A percentile compares a stretch with the other conserved stretches of the same genome.
phyloP scores from a whole-genome alignment of 1,140 invertebrate genomes.

The Apocrypta bakeri region DNA sequence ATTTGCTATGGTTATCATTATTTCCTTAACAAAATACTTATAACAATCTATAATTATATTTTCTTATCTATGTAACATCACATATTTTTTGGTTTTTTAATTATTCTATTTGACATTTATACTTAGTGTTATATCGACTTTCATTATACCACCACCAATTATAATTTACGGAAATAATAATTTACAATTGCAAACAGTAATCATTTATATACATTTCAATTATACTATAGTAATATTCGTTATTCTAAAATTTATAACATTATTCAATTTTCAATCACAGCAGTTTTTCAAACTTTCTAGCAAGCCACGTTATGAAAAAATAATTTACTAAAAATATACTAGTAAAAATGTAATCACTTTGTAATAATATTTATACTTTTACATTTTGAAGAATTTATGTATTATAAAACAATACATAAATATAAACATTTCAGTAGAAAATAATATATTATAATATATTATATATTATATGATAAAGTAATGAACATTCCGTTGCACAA shows the following conservation, averaged over 20 bases:
- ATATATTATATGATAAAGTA: no score
- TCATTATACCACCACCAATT: constrained; percentile 5
- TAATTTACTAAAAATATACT: background rate
- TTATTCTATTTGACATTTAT: background rate
- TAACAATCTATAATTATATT: constrained; percentile 21
- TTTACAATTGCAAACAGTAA: background rate
- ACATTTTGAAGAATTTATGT: background rate
- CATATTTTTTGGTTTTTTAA: background rate
- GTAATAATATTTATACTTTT: no score
- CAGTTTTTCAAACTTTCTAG: background rate
- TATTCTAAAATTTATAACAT: background rate
- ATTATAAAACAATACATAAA: no score
- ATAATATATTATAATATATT: no score
- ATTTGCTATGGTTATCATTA: background rate
- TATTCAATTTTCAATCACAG: background rate
- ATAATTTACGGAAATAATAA: constrained; percentile 4
- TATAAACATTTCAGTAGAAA: no score
- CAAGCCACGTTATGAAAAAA: background rate
- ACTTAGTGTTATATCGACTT: background rate
- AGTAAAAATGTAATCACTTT: no score
- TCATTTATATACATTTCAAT: background rate
- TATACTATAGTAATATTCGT: background rate
- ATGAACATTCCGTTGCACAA: no score
- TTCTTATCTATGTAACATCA: constrained; percentile 12
- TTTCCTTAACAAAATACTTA: constrained; percentile 21